These are phyloP conservation scores for Leucopsar rothschildi DNA, from an alignment of 2,113 vertebrate genomes.

Conservation along the genomic window DNA sequence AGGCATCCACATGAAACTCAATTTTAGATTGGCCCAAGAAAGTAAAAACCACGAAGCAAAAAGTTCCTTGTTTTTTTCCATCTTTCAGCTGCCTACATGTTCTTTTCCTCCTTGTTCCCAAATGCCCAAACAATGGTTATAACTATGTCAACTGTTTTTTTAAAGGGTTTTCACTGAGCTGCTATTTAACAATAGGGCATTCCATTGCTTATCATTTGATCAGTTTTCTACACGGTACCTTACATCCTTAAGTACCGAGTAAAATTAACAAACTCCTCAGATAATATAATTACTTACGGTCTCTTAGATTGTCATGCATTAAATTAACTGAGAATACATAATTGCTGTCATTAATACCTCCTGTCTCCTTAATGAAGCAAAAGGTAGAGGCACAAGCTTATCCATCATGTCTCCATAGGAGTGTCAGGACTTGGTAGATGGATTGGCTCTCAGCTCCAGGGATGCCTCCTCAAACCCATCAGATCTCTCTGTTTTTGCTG, in stretches of 20 bases:
- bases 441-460: neutral
- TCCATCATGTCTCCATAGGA: neutral
- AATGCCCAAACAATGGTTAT: neutral
- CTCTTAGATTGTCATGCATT: neutral
- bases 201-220: neutral
- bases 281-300: neutral
- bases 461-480: neutral
- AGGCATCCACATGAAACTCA: neutral
- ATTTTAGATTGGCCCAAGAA: neutral
- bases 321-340: conserved; percentile 10
- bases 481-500: neutral
- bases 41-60: neutral
- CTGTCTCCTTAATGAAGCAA: conserved; percentile 9
- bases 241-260: neutral
- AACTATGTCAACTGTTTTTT: neutral
- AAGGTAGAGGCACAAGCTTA: neutral
- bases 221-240: neutral
- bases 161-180: neutral
- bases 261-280: neutral
- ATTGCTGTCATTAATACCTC: conserved; percentile 22
- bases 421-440: neutral
- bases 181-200: neutral
- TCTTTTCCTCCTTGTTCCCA: neutral
- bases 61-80: neutral
- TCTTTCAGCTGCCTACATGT: neutral